Evolutionary conservation across 35 echinoderm and acorn worm species (phyloP).

Genomic region (Strongylocentrotus purpuratus): DNA sequence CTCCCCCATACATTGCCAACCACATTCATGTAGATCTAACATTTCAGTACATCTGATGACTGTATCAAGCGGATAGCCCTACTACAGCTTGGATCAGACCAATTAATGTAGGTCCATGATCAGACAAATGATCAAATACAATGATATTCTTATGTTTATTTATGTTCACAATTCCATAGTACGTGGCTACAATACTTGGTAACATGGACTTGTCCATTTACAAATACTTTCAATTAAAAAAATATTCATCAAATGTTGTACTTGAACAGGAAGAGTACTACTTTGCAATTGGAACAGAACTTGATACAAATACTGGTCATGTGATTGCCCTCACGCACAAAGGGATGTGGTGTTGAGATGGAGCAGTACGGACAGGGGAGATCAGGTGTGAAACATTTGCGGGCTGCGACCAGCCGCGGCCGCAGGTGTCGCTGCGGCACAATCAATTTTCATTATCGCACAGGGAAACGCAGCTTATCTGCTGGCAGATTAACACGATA

Average conservation of each 20-base stretch:
- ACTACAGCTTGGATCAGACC: too few relatives aligned
- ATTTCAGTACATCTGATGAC: too few relatives aligned
- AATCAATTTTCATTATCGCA: slow-evolving; percentile 41
- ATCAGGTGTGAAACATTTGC: slow-evolving; percentile 21
- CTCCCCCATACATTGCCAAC: too few relatives aligned
- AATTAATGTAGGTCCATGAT: too few relatives aligned
- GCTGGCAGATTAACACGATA: not conserved
- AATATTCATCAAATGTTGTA: not conserved
- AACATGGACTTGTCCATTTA: too few relatives aligned
- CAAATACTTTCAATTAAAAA: too few relatives aligned
- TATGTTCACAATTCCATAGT: too few relatives aligned
- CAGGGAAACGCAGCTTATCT: slow-evolving; percentile 5
- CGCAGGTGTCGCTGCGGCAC: slow-evolving; percentile 12
- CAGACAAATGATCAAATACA: too few relatives aligned
- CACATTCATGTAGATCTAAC: too few relatives aligned
- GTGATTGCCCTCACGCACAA: not conserved
- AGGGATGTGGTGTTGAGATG: not conserved
- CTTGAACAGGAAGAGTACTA: not conserved
- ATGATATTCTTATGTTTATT: too few relatives aligned
- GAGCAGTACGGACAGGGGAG: not conserved
- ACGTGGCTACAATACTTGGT: too few relatives aligned
- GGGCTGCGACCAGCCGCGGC: not conserved
- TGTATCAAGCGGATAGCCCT: too few relatives aligned
- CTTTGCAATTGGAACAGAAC: not conserved
- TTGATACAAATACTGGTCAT: not conserved